Evolutionary conservation across 1,140 invertebrate species (phyloP), one percentile per base, ranked within the genome.

Genomic region (Pseudoatta argentina): DNA sequence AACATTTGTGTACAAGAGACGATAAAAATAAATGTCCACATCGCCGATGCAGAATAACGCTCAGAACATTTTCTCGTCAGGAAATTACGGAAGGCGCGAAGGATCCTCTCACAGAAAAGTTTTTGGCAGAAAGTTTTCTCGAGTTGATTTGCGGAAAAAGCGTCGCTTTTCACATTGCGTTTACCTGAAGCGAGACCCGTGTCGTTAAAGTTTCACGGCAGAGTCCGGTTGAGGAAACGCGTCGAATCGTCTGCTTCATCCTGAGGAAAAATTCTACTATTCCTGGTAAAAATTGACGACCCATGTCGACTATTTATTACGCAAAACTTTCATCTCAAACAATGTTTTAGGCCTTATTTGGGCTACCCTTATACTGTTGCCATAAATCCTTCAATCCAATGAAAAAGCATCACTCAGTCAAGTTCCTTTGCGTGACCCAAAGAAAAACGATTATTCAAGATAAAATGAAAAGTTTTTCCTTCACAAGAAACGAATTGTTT

Each of bases 301-400:
- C 82, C 86, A 44, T 76, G 73, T 39, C 82, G 59, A 77, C 51
- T 18, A 53, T 72, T 88, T 69, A 87, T 91, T 91, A 88, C 91
- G 91, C 57, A 89, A 91, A 89, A 91, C 91, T 91, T 91, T 91
- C 81, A 88, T 85, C 73, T 85, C 83, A 85, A 89, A 91, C 91
- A 91, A 90, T 87, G 85, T 76, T 91, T 91, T 81, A 64, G 85
- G 67, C 8, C 61, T n/a, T 39, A 21, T 21, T 63, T n/a, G 69
- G 12, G 12, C 44, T 34, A 8, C 71, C 59, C 59, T 59, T 34
- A 21, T 8, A 27, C 39, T 21, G 4, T 27, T 10, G 64, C 44
- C 63, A 88, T 91, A 91, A 91, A 91, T 91, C 89, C 86, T 86
- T 91, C 88, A 66, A 59, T 44, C 18, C 55, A 8, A 55, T 51